Evolutionary conservation across 2,113 vertebrate genomes (phyloP), one percentile per base, ranked within the genome.

Genomic region (Dunckerocampus dactyliophorus): DNA sequence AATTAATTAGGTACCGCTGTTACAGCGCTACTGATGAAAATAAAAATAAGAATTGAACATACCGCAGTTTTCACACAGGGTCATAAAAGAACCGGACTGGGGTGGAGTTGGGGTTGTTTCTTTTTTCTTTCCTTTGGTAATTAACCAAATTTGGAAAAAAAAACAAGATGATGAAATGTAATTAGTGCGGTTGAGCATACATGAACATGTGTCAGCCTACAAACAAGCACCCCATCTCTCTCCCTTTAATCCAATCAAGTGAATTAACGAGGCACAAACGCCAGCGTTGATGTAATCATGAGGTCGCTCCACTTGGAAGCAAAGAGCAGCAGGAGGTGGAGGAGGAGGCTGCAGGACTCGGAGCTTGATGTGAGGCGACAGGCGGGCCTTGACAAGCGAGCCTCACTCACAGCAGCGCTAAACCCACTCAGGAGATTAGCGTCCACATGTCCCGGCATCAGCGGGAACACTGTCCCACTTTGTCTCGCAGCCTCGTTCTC

Each of bases 241-340:
- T 28, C 47, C 16, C 19, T 52, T 39, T 81, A 81, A 84, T 82
- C 76, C 67, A 24, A 71, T 82, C 66, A 63, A 67, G 67, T 63
- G 60, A 70, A 34, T 63, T 64, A 52, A 60, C 56, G 59, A 8
- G 21, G 9, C 72, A 74, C 76, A 80, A 63, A 67, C 43, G 51
- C 66, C 34, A 6, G 56, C 65, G 54, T 54, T 85, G 86, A 86
- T 79, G 63, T 45, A 74, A 85, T 86, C 86, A 87, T 16, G 74
- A 45, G 74, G 61, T 52, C 42, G 28, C 20, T 17, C 24, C 64
- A 54, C 50, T 59, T 12, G 21, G 45, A 46, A n/a, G 46, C 20
- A 8, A 47, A 22, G 49, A 65, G 53, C 48, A 47, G 56, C 5
- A 31, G 62, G 24, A 52, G 39, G 7, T 34, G 56, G 8, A 31